Evolutionary conservation across 1,140 invertebrate species (phyloP).

Genomic region (Drosophila chauvacae): DNA sequence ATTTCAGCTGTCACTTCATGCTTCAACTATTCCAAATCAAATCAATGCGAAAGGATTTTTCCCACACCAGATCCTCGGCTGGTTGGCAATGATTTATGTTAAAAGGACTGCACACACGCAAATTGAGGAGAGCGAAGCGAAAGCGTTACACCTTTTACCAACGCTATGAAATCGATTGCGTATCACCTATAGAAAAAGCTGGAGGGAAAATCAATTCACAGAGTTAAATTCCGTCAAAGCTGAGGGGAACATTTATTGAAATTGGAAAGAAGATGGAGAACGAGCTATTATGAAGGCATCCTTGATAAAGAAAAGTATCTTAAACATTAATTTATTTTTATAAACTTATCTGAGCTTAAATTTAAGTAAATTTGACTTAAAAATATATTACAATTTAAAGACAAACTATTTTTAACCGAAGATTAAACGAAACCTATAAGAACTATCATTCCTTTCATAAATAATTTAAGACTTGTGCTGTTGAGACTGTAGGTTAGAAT

Average conservation of each 20-base stretch:
- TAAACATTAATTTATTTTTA: too few relatives aligned
- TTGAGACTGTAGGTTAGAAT: too few relatives aligned
- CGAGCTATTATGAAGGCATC: neutral
- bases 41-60: conserved; percentile 72
- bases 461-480: neutral
- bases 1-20: conserved; percentile 81
- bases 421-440: neutral
- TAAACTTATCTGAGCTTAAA: too few relatives aligned
- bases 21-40: conserved; percentile 80
- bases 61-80: conserved; percentile 12
- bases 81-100: conserved; percentile 75
- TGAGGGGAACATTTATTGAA: neutral
- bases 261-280: neutral
- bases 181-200: conserved; percentile 20
- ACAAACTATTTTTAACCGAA: neutral
- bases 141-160: conserved; percentile 46
- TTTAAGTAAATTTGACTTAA: too few relatives aligned
- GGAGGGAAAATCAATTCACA: conserved; percentile 23
- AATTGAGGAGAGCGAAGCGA: neutral
- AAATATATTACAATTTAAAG: too few relatives aligned
- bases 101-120: conserved; percentile 60
- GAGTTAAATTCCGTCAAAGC: conserved; percentile 19
- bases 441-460: too few relatives aligned
- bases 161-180: conserved; percentile 50
- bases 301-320: too few relatives aligned